Evolutionary conservation across 1,140 invertebrate species (phyloP), one percentile per base, ranked within the genome.

Genomic region (Papilio polytes): DNA sequence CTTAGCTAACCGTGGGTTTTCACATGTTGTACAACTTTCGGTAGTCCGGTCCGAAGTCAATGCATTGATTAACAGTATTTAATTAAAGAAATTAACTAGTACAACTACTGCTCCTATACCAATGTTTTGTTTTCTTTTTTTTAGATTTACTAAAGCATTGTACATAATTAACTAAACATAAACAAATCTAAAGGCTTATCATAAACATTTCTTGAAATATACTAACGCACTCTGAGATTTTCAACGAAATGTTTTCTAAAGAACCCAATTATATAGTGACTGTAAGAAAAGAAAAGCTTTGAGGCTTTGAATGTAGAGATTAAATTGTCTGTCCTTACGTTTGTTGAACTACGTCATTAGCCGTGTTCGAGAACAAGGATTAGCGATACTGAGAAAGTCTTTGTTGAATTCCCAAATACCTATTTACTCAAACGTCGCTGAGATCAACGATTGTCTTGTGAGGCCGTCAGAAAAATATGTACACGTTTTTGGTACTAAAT

Each of bases 211-310:
- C 53, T 70, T 15, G 4, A 70, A 31, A 70, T 15, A 15, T 36
- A 26, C 26, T 26, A 6, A 66, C 59, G 56, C 7, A 22, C 59
- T 15, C 7, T 3, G 59, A 70, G 26, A 36, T 6, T 36, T 70
- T 70, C 26, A 18, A 70, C 63, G 26, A 63, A 31, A 31, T 13
- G 2, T 18, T 70, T 70, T 70, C 6, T 70, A 31, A 31, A 31
- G 63, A 70, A 3, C 22, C 22, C 26, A 70, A 70, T 70, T 70
- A 70, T 7, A 31, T 31, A 63, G 63, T 26, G 22, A 15, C 13
- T 70, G 36, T 66, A 70, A 70, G 63, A 70, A 70, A 70, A 70
- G 63, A 70, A 70, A 70, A 31, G 63, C 63, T 36, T 70, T 31
- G 12, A 70, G 63, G 26, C 63, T 70, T 70, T 70, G 26, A 31